Evolutionary conservation across 2,113 vertebrate genomes (phyloP).

Genomic region (Actenoides lindsayi): DNA sequence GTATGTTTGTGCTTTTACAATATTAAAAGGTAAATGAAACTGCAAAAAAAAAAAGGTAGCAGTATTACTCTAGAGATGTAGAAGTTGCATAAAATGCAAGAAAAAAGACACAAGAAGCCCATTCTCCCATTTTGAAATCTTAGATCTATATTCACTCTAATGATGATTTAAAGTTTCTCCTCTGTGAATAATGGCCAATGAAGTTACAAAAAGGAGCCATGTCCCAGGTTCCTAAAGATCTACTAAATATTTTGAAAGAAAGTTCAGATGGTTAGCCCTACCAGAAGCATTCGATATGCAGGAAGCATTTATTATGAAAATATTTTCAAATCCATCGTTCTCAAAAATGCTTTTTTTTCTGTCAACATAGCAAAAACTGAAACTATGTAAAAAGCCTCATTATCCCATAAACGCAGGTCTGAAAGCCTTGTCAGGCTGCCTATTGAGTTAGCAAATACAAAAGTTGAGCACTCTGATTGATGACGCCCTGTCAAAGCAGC

Average conservation of each 20-base stretch:
- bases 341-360: slow-evolving; percentile 20
- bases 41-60: neutral
- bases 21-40: neutral
- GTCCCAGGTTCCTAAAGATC: neutral
- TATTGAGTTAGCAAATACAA: slow-evolving; percentile 70
- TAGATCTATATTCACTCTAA: neutral
- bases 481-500: slow-evolving; percentile 62
- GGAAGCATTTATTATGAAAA: slow-evolving; percentile 24
- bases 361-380: slow-evolving; percentile 51
- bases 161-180: neutral
- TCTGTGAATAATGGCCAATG: neutral
- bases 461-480: slow-evolving; percentile 63
- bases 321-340: neutral
- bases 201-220: neutral
- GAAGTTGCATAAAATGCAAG: neutral
- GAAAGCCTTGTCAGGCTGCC: slow-evolving; percentile 54
- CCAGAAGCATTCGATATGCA: neutral
- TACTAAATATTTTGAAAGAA: neutral
- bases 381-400: slow-evolving; percentile 54
- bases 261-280: neutral
- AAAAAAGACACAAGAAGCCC: neutral
- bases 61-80: neutral
- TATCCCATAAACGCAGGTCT: slow-evolving; percentile 53
- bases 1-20: neutral
- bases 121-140: neutral